These are phyloP conservation scores for Capitulum mitella DNA, from an alignment of 2,888 invertebrate genomes.

Conservation along the genomic window DNA sequence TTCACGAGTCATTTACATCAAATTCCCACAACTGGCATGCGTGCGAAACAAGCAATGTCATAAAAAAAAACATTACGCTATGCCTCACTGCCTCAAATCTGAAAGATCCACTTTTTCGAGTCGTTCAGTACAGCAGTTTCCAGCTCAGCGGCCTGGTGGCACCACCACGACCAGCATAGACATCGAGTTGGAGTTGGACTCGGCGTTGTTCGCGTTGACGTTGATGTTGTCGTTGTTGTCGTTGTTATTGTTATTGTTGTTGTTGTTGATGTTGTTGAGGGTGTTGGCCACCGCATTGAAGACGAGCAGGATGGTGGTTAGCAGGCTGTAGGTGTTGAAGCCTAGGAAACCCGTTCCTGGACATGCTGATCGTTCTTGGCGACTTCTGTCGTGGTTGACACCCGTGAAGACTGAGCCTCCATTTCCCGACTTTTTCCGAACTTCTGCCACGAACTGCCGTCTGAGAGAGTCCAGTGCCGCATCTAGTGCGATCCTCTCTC, in stretches of 20 bases:
- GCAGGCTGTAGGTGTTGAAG: conserved; percentile 31
- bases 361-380: conserved; percentile 2
- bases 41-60: too few relatives aligned
- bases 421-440: too few relatives aligned
- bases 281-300: conserved; percentile 31
- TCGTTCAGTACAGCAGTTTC: too few relatives aligned
- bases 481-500: background rate
- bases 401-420: too few relatives aligned
- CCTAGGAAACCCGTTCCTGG: conserved; percentile 30
- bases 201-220: conserved; percentile 29
- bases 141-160: background rate
- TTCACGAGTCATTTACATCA: too few relatives aligned
- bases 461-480: background rate
- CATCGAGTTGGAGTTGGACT: conserved; percentile 31
- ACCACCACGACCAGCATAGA: conserved; percentile 27
- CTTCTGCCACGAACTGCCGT: background rate
- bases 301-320: conserved; percentile 29
- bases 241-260: conserved; percentile 32
- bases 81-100: too few relatives aligned
- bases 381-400: too few relatives aligned
- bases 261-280: conserved; percentile 32
- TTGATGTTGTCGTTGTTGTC: conserved; percentile 28
- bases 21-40: too few relatives aligned
- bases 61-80: too few relatives aligned
- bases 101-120: too few relatives aligned